A percentile compares a stretch with the other conserved stretches of the same genome.
Conservation (phyloP, 2,113 vertebrate genomes). For the Sceloporus tristichus region DNA sequence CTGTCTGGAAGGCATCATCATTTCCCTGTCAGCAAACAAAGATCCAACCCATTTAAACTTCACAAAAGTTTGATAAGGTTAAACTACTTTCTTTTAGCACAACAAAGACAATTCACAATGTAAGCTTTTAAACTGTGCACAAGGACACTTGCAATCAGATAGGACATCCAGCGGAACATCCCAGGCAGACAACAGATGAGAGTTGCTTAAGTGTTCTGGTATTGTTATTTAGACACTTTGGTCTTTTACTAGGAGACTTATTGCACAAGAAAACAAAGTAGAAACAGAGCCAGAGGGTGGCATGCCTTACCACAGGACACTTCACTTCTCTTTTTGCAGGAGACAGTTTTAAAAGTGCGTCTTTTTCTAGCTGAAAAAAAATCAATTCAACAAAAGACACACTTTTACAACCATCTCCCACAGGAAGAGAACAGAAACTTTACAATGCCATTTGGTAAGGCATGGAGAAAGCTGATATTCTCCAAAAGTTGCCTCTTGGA, state of each 20-base stretch:
- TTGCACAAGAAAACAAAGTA: too few species aligned
- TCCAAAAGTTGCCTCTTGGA: too few species aligned
- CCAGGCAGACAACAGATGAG: not conserved
- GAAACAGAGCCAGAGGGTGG: too few species aligned
- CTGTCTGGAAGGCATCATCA: constrained; percentile 58
- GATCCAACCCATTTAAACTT: constrained; percentile 64
- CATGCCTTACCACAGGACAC: too few species aligned
- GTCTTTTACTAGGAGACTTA: not conserved
- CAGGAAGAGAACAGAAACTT: too few species aligned
- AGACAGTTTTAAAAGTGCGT: too few species aligned
- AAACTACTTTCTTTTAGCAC: constrained; percentile 57
- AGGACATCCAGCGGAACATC: not conserved
- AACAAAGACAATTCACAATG: constrained; percentile 17
- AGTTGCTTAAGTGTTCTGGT: not conserved
- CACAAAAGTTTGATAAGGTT: constrained; percentile 63
- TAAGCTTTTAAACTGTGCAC: not conserved
- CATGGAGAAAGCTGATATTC: too few species aligned
- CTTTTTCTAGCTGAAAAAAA: too few species aligned
- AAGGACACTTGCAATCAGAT: fast-evolving
- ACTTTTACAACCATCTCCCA: too few species aligned
- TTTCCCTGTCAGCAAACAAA: constrained; percentile 65
- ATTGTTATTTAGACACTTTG: not conserved
- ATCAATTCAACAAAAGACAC: too few species aligned
- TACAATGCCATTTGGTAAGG: too few species aligned
- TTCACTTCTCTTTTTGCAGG: too few species aligned